These are phyloP conservation scores for Dryocosmus kuriphilus DNA, from an alignment of 2,888 invertebrate species.

Conservation along the genomic window DNA sequence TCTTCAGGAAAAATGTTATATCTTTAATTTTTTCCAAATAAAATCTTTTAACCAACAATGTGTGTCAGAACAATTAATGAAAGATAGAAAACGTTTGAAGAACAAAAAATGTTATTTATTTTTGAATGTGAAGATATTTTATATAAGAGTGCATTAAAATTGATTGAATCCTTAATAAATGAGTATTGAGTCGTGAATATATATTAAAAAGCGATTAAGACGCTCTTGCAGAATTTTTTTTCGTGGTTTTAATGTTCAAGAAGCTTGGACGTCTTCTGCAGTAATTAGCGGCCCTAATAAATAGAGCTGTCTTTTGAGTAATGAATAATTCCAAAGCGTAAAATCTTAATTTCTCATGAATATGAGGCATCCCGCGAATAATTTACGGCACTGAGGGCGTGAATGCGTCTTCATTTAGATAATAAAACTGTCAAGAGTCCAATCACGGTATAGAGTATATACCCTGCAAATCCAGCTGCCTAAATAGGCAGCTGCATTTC, in stretches of 20 bases:
- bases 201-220: background rate
- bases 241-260: background rate
- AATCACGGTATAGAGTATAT: background rate
- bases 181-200: background rate
- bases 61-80: no score
- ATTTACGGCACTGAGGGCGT: constrained; percentile 1
- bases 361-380: background rate
- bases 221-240: background rate
- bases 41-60: no score
- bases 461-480: background rate
- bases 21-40: no score
- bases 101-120: background rate
- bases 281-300: constrained; percentile 1
- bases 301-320: background rate
- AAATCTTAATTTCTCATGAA: constrained; percentile 2
- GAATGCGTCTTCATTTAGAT: constrained; percentile 4
- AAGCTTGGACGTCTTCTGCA: background rate
- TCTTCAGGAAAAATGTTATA: no score
- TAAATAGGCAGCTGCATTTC: background rate
- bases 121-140: background rate
- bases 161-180: background rate
- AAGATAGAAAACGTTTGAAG: background rate
- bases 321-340: background rate
- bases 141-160: background rate
- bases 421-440: background rate